These are phyloP conservation scores for Tor tambroides DNA, from an alignment of 2,113 vertebrate species.

Conservation along the genomic window DNA sequence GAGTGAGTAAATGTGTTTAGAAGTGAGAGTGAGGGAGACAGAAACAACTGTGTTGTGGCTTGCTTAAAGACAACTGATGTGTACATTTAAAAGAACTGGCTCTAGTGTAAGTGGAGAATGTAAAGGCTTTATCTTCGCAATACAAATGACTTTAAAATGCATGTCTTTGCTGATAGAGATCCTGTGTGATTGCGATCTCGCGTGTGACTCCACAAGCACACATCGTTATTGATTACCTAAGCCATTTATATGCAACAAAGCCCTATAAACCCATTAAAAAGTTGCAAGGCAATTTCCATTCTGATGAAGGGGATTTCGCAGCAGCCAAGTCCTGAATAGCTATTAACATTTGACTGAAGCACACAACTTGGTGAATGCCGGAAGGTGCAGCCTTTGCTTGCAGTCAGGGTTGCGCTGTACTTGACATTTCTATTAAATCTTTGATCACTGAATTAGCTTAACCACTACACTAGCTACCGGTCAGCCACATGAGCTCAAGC, in stretches of 20 bases:
- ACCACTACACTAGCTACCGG: constrained; percentile 53
- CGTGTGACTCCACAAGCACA: constrained; percentile 35
- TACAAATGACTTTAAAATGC: not conserved
- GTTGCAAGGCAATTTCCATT: constrained; percentile 68
- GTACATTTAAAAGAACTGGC: constrained; percentile 2
- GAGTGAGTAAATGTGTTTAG: not conserved
- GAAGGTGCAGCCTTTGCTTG: constrained; percentile 63
- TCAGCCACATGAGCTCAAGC: not conserved
- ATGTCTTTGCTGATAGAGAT: constrained; percentile 36
- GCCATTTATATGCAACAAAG: constrained; percentile 71
- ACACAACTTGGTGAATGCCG: constrained; percentile 57
- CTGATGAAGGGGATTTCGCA: constrained; percentile 69
- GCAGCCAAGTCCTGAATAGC: constrained; percentile 63
- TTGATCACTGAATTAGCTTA: constrained; percentile 60
- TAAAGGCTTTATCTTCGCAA: not conserved
- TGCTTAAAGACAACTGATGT: not conserved
- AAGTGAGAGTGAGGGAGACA: not conserved
- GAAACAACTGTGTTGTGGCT: not conserved
- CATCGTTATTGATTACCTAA: constrained; percentile 65
- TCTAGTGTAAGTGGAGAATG: constrained; percentile 20
- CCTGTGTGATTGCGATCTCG: constrained; percentile 18
- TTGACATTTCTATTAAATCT: constrained; percentile 73
- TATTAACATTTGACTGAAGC: constrained; percentile 66
- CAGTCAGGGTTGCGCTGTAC: constrained; percentile 61
- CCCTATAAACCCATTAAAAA: constrained; percentile 71